Conservation (phyloP, 2,113 vertebrate genomes). For the Catharus bicknelli region DNA sequence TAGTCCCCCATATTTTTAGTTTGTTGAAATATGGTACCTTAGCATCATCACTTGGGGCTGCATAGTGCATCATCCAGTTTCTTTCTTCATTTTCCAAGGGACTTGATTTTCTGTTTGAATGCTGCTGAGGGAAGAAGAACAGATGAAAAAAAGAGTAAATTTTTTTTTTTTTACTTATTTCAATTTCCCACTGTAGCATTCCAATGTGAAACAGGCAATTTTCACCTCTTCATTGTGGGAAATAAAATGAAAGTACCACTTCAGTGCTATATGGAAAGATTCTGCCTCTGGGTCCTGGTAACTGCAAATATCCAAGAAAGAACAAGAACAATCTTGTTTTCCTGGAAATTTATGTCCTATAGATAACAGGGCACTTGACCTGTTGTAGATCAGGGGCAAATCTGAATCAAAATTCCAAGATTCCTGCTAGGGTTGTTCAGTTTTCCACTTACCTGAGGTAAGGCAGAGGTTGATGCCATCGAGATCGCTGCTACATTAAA, state of each 20-base stretch:
- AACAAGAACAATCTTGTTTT: neutral
- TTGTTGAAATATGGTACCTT: conserved; percentile 36
- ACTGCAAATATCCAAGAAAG: neutral
- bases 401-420: neutral
- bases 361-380: neutral
- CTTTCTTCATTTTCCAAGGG: neutral
- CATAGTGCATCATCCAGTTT: neutral
- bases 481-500: neutral
- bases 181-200: neutral
- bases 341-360: neutral
- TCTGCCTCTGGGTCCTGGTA: neutral
- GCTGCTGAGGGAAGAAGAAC: neutral
- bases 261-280: neutral
- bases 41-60: neutral
- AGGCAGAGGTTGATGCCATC: conserved; percentile 32
- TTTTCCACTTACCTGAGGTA: conserved; percentile 52
- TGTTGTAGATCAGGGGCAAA: neutral
- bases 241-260: neutral
- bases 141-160: neutral
- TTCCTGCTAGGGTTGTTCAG: neutral
- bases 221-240: neutral
- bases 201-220: neutral
- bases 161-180: neutral
- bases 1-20: neutral
- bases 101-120: neutral